A percentile compares a stretch with the other conserved stretches of the same genome.
These are phyloP conservation scores for Characodon lateralis DNA, from an alignment of 2,797 vertebrate genomes.

Conservation along the genomic window DNA sequence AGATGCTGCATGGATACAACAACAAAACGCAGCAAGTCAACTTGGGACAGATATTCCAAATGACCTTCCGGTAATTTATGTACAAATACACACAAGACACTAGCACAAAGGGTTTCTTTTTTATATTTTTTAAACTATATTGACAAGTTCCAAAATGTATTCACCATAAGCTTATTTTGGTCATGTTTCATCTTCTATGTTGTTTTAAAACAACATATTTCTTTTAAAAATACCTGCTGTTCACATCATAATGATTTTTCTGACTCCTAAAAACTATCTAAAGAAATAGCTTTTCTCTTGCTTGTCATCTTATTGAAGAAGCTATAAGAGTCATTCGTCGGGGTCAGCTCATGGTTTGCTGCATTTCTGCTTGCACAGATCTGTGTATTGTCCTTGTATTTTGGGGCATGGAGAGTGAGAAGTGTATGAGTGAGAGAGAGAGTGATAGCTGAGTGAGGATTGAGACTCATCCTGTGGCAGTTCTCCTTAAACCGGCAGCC, in stretches of 20 bases:
- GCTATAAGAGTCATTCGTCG: constrained; percentile 38
- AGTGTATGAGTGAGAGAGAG: constrained; percentile 17
- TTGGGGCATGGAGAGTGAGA: constrained; percentile 25
- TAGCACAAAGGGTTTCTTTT: constrained; percentile 1
- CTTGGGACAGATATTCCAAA: constrained; percentile 96
- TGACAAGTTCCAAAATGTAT: neutral
- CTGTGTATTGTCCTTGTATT: constrained; percentile 21
- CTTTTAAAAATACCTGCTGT: constrained; percentile 31
- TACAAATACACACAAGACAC: constrained; percentile 33
- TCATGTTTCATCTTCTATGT: constrained; percentile 3
- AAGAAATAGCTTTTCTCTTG: constrained; percentile 41
- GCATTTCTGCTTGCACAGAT: constrained; percentile 51
- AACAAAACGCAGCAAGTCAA: constrained; percentile 94
- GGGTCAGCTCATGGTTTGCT: constrained; percentile 35
- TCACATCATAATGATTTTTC: neutral
- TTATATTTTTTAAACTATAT: neutral
- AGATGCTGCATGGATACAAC: constrained; percentile 97
- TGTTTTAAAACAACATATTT: constrained; percentile 14
- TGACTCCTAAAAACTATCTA: constrained; percentile 41
- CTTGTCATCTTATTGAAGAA: constrained; percentile 40
- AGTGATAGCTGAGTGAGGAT: constrained; percentile 57
- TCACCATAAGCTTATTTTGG: neutral
- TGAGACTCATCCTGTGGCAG: constrained; percentile 61
- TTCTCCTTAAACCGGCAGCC: constrained; percentile 64
- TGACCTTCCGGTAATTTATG: constrained; percentile 92